phyloP scores from a whole-genome alignment of 2,113 vertebrate species.

The Siniperca knerii region DNA sequence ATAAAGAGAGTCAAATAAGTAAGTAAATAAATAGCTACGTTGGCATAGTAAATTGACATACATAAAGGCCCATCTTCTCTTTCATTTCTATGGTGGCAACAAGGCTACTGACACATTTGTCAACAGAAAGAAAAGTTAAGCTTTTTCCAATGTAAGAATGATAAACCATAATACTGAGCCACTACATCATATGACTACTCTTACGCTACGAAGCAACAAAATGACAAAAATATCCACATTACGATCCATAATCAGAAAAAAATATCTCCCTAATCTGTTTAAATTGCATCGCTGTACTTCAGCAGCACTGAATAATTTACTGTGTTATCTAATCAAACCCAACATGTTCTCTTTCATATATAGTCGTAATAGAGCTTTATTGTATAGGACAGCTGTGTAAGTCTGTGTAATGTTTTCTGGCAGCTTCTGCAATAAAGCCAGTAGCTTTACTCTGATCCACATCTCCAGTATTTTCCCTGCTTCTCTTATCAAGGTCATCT shows the following conservation, averaged over 20 bases:
- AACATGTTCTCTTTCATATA: background rate
- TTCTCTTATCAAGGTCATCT: constrained; percentile 69
- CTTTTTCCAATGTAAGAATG: background rate
- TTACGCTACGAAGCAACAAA: background rate
- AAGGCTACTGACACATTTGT: background rate
- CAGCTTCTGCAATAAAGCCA: constrained; percentile 28
- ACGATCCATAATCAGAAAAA: background rate
- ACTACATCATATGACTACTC: background rate
- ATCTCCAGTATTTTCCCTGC: constrained; percentile 31
- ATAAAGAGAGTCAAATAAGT: background rate
- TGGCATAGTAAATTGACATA: background rate
- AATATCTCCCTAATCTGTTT: background rate
- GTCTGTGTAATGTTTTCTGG: constrained; percentile 15
- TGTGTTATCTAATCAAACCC: background rate
- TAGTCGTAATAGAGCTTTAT: constrained; percentile 4
- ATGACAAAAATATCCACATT: background rate
- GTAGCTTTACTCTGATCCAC: constrained; percentile 41
- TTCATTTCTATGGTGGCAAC: background rate
- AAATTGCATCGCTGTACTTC: background rate
- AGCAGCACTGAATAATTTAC: background rate
- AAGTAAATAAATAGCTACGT: background rate
- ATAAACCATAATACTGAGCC: background rate
- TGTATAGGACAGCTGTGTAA: constrained; percentile 42
- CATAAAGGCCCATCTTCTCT: too few relatives aligned
- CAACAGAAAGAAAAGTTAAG: background rate